Conservation (phyloP, 2,113 vertebrate species). For the Crotalus viridis region DNA sequence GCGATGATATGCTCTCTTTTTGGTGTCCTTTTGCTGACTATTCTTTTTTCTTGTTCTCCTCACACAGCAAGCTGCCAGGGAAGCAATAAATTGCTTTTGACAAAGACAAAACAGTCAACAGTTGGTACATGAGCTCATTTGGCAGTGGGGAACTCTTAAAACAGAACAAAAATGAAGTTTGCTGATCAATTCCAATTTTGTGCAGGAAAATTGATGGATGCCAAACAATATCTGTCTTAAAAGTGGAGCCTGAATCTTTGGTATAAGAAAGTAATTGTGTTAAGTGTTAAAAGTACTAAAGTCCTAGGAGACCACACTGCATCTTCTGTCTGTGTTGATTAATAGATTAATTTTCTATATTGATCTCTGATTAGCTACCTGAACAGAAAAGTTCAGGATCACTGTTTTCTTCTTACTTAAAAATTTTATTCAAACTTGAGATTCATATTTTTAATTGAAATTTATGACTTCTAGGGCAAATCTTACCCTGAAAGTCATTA, state of each 20-base stretch:
- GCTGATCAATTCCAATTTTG: neutral
- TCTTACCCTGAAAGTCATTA: neutral
- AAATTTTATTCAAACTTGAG: neutral
- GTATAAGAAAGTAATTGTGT: neutral
- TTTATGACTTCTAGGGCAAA: neutral
- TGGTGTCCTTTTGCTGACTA: neutral
- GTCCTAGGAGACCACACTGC: neutral
- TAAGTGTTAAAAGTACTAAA: neutral
- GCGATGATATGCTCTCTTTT: neutral
- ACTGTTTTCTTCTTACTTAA: neutral
- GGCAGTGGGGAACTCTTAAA: neutral
- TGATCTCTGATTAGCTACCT: neutral
- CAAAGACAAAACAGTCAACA: neutral
- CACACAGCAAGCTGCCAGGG: neutral
- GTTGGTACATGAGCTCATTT: neutral
- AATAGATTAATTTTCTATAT: neutral
- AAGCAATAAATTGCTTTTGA: neutral
- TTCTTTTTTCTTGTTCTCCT: neutral
- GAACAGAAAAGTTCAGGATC: neutral
- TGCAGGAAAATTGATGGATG: neutral
- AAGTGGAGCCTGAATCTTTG: neutral
- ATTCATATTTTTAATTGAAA: neutral
- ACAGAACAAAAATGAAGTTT: neutral
- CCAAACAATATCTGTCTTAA: neutral
- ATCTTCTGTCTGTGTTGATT: neutral